Evolutionary conservation across 2,113 vertebrate genomes (phyloP).

Genomic region (Protobothrops flavoviridis): DNA sequence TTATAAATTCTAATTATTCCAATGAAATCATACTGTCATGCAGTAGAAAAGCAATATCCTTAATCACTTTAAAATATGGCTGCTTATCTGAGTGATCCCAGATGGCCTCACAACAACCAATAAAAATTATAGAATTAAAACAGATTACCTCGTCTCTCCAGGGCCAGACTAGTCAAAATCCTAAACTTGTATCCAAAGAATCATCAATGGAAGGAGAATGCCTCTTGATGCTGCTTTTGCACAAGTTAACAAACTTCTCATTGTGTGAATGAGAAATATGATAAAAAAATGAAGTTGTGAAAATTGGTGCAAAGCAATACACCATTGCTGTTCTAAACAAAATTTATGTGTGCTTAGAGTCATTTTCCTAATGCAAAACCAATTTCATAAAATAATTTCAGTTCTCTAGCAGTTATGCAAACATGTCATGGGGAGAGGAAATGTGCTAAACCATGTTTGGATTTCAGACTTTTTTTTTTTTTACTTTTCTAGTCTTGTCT

Average conservation of each 20-base stretch:
- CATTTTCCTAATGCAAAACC: background rate
- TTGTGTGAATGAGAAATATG: background rate
- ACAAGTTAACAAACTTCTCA: background rate
- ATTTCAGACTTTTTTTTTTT: background rate
- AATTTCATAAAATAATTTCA: background rate
- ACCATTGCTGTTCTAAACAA: background rate
- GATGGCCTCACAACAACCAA: background rate
- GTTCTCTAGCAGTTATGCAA: background rate
- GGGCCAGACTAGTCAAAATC: background rate
- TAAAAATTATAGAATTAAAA: background rate
- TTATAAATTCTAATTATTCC: background rate
- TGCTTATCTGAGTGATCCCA: background rate
- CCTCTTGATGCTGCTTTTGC: background rate
- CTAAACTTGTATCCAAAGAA: background rate
- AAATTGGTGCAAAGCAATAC: background rate
- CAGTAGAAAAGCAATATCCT: background rate
- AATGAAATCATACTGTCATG: background rate
- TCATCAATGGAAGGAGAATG: background rate
- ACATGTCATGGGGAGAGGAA: background rate
- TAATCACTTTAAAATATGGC: background rate
- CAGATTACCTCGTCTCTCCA: background rate
- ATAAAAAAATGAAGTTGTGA: background rate
- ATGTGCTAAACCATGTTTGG: background rate
- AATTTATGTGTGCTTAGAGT: background rate
- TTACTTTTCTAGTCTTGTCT: constrained; percentile 29